phyloP scores from a whole-genome alignment of 2,888 invertebrate species.

The Tridacna crocea region DNA sequence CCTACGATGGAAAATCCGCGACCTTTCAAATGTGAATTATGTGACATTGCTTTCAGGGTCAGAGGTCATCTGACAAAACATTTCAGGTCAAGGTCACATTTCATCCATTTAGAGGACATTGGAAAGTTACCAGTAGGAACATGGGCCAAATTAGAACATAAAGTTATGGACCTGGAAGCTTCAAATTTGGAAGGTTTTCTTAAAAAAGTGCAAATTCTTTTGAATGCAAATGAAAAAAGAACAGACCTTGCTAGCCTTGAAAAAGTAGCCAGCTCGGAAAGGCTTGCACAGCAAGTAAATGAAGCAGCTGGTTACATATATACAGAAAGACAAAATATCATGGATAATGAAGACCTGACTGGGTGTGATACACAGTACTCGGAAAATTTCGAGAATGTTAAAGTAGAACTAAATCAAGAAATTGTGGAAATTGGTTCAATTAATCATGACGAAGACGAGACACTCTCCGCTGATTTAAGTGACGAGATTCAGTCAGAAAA shows the following conservation, averaged over 20 bases:
- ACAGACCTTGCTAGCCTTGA: constrained; percentile 32
- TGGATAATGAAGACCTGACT: too few relatives aligned
- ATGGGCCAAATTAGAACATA: constrained; percentile 94
- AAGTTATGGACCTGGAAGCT: constrained; percentile 97
- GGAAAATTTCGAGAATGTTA: neutral
- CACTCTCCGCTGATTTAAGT: constrained; percentile 6
- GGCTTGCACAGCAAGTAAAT: neutral
- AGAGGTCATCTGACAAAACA: constrained; percentile 99
- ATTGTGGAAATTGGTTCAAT: constrained; percentile 67
- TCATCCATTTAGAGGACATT: constrained; percentile 95
- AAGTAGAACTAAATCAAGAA: constrained; percentile 73
- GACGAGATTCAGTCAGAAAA: constrained; percentile 27
- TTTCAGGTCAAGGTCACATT: constrained; percentile 97
- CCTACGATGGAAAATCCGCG: constrained; percentile 92
- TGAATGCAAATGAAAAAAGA: constrained; percentile 33
- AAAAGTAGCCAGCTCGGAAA: neutral
- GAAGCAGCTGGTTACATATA: too few relatives aligned
- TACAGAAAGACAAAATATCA: too few relatives aligned
- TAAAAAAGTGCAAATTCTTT: constrained; percentile 38
- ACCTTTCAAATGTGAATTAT: constrained; percentile 97
- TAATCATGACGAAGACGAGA: constrained; percentile 29
- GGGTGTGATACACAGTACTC: neutral
- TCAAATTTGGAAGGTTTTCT: constrained; percentile 86
- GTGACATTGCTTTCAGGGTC: constrained; percentile 96
- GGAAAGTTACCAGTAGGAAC: constrained; percentile 97